Base-by-base conservation (phyloP, 2,797 vertebrate genomes). In the Hippopotamyrus pictus region DNA sequence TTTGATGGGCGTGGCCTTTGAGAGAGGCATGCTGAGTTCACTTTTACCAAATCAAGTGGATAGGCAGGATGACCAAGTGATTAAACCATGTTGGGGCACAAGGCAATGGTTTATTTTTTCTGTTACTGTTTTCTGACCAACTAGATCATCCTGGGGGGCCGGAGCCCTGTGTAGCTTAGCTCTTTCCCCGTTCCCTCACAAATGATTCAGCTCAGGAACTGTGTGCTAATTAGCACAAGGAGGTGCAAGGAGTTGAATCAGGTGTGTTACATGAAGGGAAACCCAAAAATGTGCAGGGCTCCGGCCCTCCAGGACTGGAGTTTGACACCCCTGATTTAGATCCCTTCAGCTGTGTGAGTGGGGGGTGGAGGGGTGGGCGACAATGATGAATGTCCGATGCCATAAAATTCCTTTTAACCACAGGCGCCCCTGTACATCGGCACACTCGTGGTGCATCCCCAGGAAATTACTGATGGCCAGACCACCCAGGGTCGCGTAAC, bases 401-500 rank as follows among this genome's bases (percentile, higher is more conserved):
- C 29, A 86, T 90, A 89, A 89, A 91, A 65, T 22, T 11, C 83
- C 62, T 89, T 82, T 86, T 87, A 79, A 54, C 87, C 7, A 46
- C 86, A 91, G 50, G 17, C 50, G 0, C n/a, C 84, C 85, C 29
- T 25, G 12, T 9, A 25, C 19, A 19, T 37, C 4, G 8, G 22
- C 50, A 54, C 29, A 17, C 25, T 33, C 7, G 3, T 33, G 85
- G 25, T 9, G 22, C 51, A 33, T 54, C 33, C 5, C 51, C 33
- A 22, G 51, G 33, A 54, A 54, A 33, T 86, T 51, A 57, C 50
- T 57, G 50, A 86, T 51, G 29, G 85, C 29, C 85, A 57, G 29
- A 29, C 14, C 50, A 79, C 29, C 29, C 50, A 33, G 50, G 51
- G 25, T 41, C 29, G 3, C 5, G 1, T 85, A 25, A 14, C 22